Conservation (phyloP, 2,113 vertebrate species). For the Patagioenas fasciata region DNA sequence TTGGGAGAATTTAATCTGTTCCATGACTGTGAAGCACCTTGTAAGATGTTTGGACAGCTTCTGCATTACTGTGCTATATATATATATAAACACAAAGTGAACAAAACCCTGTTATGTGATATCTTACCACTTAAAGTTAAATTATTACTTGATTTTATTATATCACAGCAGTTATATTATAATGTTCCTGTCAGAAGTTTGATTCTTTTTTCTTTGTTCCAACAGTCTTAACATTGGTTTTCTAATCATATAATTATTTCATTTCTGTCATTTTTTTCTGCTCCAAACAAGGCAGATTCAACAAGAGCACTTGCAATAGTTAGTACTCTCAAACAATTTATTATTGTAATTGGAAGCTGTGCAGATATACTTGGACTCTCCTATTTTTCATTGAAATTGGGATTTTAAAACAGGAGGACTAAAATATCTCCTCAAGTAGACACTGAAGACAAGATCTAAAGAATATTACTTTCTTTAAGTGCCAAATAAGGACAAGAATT, state of each 20-base stretch:
- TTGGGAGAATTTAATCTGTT: background rate
- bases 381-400: background rate
- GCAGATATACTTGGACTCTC: background rate
- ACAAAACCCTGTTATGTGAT: background rate
- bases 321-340: background rate
- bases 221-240: background rate
- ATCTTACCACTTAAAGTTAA: background rate
- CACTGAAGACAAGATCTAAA: background rate
- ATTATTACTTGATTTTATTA: background rate
- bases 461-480: background rate
- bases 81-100: background rate
- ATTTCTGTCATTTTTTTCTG: background rate
- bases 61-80: background rate
- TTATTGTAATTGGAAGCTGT: background rate
- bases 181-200: background rate
- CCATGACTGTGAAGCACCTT: background rate
- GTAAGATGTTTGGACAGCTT: background rate
- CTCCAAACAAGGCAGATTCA: background rate
- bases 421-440: background rate
- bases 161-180: background rate
- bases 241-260: background rate
- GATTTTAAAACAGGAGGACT: background rate
- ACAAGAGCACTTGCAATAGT: background rate
- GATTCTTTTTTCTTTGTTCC: background rate
- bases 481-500: background rate